These are phyloP conservation scores for Serinus canaria DNA, from an alignment of 2,113 vertebrate species.

Conservation along the genomic window DNA sequence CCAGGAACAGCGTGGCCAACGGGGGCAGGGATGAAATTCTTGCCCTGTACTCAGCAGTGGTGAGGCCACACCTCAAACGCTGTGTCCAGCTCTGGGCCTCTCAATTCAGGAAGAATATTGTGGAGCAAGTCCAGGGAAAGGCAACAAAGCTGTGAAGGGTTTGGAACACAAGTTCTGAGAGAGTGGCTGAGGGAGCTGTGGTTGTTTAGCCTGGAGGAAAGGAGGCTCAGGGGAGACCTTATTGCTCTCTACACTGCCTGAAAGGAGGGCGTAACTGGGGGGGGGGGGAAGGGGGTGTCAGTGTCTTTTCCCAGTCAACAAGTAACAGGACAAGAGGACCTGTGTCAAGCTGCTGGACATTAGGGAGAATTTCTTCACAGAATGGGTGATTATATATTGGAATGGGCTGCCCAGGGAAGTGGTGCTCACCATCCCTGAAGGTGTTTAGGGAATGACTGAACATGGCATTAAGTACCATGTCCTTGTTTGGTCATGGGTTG, in stretches of 20 bases:
- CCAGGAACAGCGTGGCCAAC: neutral
- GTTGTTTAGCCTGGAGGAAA: neutral
- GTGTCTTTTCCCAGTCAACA: neutral
- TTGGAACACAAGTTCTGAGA: neutral
- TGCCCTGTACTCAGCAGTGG: neutral
- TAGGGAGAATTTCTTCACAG: neutral
- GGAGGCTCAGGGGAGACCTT: neutral
- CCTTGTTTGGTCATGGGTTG: neutral
- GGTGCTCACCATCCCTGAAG: neutral
- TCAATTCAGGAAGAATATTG: neutral
- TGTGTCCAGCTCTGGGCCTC: neutral
- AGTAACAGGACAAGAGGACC: neutral
- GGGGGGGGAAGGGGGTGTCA: too few relatives aligned
- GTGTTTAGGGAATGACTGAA: neutral
- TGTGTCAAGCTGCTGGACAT: neutral
- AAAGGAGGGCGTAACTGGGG: rapidly evolving
- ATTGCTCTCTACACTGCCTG: rapidly evolving
- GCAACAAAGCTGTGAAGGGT: neutral
- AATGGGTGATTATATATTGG: neutral
- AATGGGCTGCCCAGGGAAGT: neutral
- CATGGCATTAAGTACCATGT: neutral
- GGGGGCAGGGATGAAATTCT: neutral
- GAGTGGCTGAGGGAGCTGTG: neutral
- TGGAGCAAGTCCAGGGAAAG: neutral
- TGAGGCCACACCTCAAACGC: neutral